A percentile compares a stretch with the other conserved stretches of the same genome.
Conservation (phyloP, 2,113 vertebrate species). For the Halichoerus grypus region DNA sequence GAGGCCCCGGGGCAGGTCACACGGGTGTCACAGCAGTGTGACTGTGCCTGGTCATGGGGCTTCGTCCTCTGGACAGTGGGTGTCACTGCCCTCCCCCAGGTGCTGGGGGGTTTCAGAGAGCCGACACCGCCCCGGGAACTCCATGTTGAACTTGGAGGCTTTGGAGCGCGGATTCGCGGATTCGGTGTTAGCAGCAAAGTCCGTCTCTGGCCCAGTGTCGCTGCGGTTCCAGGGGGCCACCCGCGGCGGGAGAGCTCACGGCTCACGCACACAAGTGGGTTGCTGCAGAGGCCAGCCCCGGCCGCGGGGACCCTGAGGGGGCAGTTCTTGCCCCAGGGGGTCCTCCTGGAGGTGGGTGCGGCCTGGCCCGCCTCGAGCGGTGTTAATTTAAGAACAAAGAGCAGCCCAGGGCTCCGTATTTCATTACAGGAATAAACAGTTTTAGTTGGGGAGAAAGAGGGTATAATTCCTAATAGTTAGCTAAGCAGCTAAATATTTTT, state of each 20-base stretch:
- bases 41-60: neutral
- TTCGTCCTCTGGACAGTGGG: neutral
- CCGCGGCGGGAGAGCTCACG: neutral
- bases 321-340: rapidly evolving
- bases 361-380: neutral
- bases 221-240: neutral
- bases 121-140: neutral
- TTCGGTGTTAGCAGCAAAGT: neutral
- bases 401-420: neutral
- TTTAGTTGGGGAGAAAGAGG: neutral
- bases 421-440: constrained; percentile 12
- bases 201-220: neutral
- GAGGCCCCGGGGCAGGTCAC: neutral
- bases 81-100: rapidly evolving
- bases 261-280: neutral
- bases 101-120: neutral
- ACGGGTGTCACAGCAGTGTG: rapidly evolving
- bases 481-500: constrained; percentile 81
- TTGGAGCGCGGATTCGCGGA: neutral
- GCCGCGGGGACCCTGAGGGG: rapidly evolving
- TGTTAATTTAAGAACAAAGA: constrained; percentile 55
- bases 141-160: neutral
- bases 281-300: neutral
- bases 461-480: constrained; percentile 79
- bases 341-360: neutral